A percentile compares a stretch with the other conserved stretches of the same genome.
phyloP scores from a whole-genome alignment of 2,797 vertebrate genomes.

The Potorous gilbertii region DNA sequence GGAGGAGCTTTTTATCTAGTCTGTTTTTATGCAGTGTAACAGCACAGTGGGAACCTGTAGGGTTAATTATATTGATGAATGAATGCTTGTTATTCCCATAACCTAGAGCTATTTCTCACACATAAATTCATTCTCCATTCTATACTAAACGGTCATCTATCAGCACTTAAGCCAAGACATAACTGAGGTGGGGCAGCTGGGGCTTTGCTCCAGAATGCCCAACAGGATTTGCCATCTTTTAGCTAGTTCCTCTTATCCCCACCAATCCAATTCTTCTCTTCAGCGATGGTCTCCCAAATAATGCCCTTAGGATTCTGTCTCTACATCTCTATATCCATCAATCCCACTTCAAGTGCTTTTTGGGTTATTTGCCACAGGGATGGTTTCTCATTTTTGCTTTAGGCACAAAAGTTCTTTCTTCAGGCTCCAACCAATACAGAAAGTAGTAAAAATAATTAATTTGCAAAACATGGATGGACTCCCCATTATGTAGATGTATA shows the following conservation, averaged over 20 bases:
- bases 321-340: not conserved
- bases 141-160: constrained; percentile 59
- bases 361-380: not conserved
- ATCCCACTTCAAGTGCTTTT: not conserved
- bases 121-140: constrained; percentile 67
- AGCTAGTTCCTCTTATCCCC: not conserved
- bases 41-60: constrained; percentile 74
- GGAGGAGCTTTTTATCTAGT: constrained; percentile 78
- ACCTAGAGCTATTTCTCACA: constrained; percentile 77
- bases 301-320: not conserved
- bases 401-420: not conserved
- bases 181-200: not conserved
- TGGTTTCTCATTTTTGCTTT: not conserved
- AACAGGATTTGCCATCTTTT: not conserved
- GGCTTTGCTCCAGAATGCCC: not conserved
- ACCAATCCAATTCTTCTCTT: not conserved
- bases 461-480: not conserved
- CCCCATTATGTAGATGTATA: not conserved
- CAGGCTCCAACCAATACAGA: not conserved
- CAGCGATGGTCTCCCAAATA: not conserved
- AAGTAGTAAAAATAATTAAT: not conserved
- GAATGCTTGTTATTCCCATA: constrained; percentile 77
- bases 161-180: constrained; percentile 47
- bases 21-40: constrained; percentile 78
- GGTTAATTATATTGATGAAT: constrained; percentile 80